phyloP scores from a whole-genome alignment of 2,888 invertebrate species.

The Clivina fossor region DNA sequence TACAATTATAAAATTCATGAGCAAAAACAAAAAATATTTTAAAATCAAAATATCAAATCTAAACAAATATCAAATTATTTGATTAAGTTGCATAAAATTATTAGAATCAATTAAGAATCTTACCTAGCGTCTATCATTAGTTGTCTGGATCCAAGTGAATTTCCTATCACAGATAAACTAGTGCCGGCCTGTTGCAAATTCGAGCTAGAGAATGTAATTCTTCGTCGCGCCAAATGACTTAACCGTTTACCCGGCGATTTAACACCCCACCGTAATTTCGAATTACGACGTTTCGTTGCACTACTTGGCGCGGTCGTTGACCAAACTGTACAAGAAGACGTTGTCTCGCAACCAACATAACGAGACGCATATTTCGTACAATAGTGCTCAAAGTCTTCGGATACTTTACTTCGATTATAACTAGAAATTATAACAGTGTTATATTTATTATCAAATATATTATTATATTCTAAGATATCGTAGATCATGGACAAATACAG shows the following conservation, averaged over 20 bases:
- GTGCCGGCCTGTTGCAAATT: slow-evolving; percentile 56
- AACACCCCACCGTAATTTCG: slow-evolving; percentile 51
- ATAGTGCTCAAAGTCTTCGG: slow-evolving; percentile 71
- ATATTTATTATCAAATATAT: no score
- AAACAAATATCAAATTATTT: neutral
- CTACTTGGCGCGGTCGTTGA: slow-evolving; percentile 63
- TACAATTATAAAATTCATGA: neutral
- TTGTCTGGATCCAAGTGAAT: slow-evolving; percentile 56
- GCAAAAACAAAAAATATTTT: neutral
- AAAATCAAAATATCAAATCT: neutral
- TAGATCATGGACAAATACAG: no score
- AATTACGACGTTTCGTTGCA: slow-evolving; percentile 62
- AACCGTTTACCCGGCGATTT: slow-evolving; percentile 75
- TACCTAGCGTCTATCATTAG: slow-evolving; percentile 69
- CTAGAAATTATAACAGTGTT: no score
- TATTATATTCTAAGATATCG: no score
- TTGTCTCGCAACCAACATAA: slow-evolving; percentile 75
- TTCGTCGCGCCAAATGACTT: slow-evolving; percentile 73
- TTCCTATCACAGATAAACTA: slow-evolving; percentile 55
- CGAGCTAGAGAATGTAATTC: slow-evolving; percentile 75
- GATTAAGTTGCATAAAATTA: no score
- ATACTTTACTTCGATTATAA: slow-evolving; percentile 68
- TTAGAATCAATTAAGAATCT: no score
- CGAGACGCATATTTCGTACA: slow-evolving; percentile 68
- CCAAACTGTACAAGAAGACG: slow-evolving; percentile 65